Percentiles rank a stretch among this genome's conserved stretches.
These are phyloP conservation scores for Plebejus argus DNA, from an alignment of 2,888 invertebrate genomes.

Conservation along the genomic window DNA sequence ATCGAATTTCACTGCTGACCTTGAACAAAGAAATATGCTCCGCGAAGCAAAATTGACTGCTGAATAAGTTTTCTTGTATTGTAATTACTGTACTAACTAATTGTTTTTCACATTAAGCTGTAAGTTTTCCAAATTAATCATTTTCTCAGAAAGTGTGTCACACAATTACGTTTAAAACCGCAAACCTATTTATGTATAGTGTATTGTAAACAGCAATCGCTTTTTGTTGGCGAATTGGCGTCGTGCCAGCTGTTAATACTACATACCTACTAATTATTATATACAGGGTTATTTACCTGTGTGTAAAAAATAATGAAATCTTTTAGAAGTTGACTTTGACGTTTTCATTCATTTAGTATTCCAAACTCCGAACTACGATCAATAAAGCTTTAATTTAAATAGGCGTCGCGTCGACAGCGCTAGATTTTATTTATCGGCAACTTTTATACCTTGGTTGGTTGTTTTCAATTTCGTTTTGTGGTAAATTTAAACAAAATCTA, in stretches of 20 bases:
- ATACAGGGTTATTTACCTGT: neutral
- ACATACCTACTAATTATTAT: constrained; percentile 10
- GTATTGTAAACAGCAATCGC: constrained; percentile 2
- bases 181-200: neutral
- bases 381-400: neutral
- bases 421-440: neutral
- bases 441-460: too few species aligned
- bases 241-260: constrained; percentile 26
- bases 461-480: too few species aligned
- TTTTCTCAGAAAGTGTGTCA: neutral
- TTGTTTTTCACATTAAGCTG: neutral
- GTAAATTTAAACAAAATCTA: neutral
- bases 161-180: neutral
- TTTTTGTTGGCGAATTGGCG: constrained; percentile 15
- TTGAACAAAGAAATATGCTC: neutral
- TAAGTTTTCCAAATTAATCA: neutral
- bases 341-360: neutral
- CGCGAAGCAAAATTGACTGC: neutral
- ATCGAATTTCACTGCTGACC: neutral
- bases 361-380: neutral
- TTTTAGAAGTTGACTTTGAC: neutral
- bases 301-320: neutral
- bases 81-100: neutral
- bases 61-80: neutral
- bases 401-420: neutral